Percentiles rank a stretch among this genome's conserved stretches.
phyloP scores from a whole-genome alignment of 2,113 vertebrate genomes.

The Sander vitreus region DNA sequence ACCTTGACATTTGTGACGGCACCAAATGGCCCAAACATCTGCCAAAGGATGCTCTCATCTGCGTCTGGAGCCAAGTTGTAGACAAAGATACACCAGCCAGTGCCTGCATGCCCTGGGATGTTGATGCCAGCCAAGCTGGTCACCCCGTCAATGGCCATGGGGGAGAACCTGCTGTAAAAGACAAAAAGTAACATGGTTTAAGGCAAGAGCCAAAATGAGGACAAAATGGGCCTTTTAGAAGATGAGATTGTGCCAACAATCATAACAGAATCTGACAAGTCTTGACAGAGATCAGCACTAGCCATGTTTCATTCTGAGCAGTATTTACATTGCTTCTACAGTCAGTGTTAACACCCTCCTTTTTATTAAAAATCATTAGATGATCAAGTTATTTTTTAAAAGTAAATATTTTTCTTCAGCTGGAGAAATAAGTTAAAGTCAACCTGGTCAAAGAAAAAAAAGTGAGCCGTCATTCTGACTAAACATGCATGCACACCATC shows the following conservation, averaged over 20 bases:
- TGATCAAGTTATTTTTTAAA: neutral
- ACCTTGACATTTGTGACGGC: constrained; percentile 99
- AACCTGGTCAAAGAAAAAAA: neutral
- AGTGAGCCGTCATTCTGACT: neutral
- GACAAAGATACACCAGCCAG: constrained; percentile 99
- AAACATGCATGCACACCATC: neutral
- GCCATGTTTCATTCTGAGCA: neutral
- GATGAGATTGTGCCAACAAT: constrained; percentile 29
- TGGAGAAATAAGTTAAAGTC: neutral
- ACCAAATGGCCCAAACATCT: constrained; percentile 99
- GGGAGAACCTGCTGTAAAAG: constrained; percentile 92
- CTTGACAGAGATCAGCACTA: constrained; percentile 37
- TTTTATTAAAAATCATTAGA: neutral
- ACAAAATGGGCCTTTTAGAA: constrained; percentile 20
- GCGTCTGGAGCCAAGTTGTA: constrained; percentile 99
- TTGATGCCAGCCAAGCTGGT: constrained; percentile 98
- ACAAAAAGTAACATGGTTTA: constrained; percentile 60
- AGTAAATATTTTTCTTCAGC: neutral
- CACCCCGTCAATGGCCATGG: constrained; percentile 98
- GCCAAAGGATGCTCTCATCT: constrained; percentile 99
- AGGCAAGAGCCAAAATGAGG: constrained; percentile 31
- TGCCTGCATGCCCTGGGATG: constrained; percentile 95
- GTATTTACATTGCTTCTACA: constrained; percentile 1
- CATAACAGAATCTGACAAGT: constrained; percentile 39
- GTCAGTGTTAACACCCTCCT: neutral